Base-by-base conservation (phyloP, 2,888 invertebrate genomes). In the Norana najaformis region DNA sequence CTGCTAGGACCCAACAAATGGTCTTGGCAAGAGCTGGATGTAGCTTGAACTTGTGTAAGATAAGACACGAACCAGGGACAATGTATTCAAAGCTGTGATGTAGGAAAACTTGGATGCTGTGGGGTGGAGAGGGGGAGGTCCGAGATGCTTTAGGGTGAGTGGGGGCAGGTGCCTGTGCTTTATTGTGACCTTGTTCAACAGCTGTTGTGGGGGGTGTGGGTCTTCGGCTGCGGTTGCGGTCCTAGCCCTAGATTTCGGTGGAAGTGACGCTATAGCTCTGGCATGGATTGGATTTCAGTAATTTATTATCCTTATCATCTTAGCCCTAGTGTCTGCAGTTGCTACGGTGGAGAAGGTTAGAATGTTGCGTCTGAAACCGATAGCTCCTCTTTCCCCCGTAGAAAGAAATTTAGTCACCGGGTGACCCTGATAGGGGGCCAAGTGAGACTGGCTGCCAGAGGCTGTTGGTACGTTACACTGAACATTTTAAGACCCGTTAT, bases 281-380 rank as follows among this genome's bases (percentile, higher is more conserved):
- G 34, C 41, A 30, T 88, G 47, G 88, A 88, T 88, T 47, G 47
- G 88, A 39, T 88, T 88, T 88, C 88, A 35, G 41, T 41, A 88
- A 88, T 47, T 88, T 47, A 88, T 88, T 88, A 88, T 88, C 88
- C 88, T 88, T 88, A 88, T 88, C 88, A 38, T 88, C 85, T 69
- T 69, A 69, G 69, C 69, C 69, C 30, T n/a, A 69, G 85, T 85
- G 85, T 85, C 18, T 85, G 85, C 85, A 20, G 85, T 36, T 85
- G 0, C 18, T 20, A 36, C 34, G 85, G 85, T 85, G 85, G 85
- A 85, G 85, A 85, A 85, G 85, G 85, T 36, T 36, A 85, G 85
- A 85, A 85, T 37, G 85, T 85, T 85, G 35, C 85, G n/a, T 20
- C 85, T 85, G 85, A 85, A 85, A 85, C 85, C 37, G 85, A 85